A percentile compares a stretch with the other conserved stretches of the same genome.
These are phyloP conservation scores for Cephus spinipes DNA, from an alignment of 2,888 invertebrate species.

Conservation along the genomic window DNA sequence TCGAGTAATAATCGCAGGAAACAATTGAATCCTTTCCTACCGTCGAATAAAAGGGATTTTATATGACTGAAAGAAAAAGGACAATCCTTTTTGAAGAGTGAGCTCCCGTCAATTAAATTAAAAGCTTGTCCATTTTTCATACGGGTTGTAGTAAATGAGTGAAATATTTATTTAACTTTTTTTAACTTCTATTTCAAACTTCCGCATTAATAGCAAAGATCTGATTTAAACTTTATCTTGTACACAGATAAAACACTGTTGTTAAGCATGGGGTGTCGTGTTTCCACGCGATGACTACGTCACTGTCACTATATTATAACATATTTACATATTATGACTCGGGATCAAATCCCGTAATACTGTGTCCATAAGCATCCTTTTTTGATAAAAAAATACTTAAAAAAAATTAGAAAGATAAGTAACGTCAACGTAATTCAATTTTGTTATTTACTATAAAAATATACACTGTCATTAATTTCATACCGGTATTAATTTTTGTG, in stretches of 20 bases:
- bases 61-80: neutral
- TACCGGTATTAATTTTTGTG: neutral
- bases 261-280: neutral
- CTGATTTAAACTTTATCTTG: neutral
- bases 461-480: neutral
- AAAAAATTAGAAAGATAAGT: neutral
- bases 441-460: neutral
- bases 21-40: neutral
- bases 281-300: neutral
- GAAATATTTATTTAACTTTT: neutral
- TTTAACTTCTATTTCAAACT: neutral
- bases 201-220: neutral
- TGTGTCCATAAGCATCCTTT: neutral
- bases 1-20: neutral
- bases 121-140: neutral
- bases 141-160: neutral
- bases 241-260: neutral
- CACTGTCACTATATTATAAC: neutral
- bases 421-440: neutral
- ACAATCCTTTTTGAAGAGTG: neutral
- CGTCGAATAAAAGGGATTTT: neutral
- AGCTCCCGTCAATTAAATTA: neutral
- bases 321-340: neutral
- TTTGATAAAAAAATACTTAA: neutral
- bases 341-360: neutral